Base-by-base conservation (phyloP, 64 coral and sea anemone species). In the Exaiptasia diaphana region DNA sequence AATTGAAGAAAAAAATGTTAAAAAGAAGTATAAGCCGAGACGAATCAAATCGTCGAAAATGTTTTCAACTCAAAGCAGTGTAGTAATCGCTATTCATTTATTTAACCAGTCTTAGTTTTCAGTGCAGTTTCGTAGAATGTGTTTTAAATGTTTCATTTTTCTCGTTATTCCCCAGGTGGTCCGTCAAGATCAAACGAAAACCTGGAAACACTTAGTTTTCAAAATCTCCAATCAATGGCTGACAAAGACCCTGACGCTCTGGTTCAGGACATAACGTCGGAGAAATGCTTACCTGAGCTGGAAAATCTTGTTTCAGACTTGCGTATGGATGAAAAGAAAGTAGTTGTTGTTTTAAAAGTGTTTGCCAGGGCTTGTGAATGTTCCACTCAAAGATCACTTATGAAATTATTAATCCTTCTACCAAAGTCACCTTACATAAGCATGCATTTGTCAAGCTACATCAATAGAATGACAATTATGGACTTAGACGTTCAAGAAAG, bases 201-300 rank as follows among this genome's bases (percentile, higher is more conserved):
- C n/a, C 4, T 17, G n/a, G 61, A 65, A 1, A 11, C 29, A 15
- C 82, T 85, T 21, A 73, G 73, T 37, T 78, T 67, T 29, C 50
- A 77, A 42, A 69, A 53, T 50, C 39, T 87, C 5, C 38, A 45
- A 32, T 32, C 37, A 17, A 18, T 87, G 17, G 31, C 65, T 10
- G 41, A 5, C 21, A 78, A 77, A 55, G 75, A 32, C 1, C 84
- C 84, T 30, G 84, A 87, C 13, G 74, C 76, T 36, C 69, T 87
- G 6, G 38, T 87, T 33, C 29, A 77, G 1, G 73, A 77, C 58
- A 28, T 87, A 29, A 78, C 84, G 22, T 87, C 84, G 12, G 64
- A 61, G 35, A 56, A 73, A 35, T 67, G 44, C 23, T 77, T 78
- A 23, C 74, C 84, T 12, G 73, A 57, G 9, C 33, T 56, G 4